Base-by-base conservation (phyloP, 2,888 invertebrate species). In the Parnassius smintheus region DNA sequence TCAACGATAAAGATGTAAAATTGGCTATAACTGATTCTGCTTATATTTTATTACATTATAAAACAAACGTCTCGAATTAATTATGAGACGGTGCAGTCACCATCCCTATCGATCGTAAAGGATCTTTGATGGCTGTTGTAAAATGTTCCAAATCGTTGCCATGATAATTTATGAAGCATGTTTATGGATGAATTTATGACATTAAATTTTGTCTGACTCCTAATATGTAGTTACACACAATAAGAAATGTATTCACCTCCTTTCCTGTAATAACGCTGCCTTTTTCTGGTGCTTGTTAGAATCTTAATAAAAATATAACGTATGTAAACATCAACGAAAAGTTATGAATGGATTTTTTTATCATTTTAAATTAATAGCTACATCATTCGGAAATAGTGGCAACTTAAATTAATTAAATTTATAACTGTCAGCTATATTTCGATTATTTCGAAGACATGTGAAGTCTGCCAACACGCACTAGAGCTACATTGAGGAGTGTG, bases 1-100 rank as follows among this genome's bases (percentile, higher is more conserved):
- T 75, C 76, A 75, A 68, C 66, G 71, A 70, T 72, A 70, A 70
- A 74, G 75, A 75, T 80, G 82, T 83, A 82, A 84, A 75, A 70
- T 83, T 73, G 77, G 76, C 72, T 70, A 77, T 70, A 72, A 75
- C 77, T 72, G 81, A 87, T 82, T 84, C 81, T 79, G 85, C 86
- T 81, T 83, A 83, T 82, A 76, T 86, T 91, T 91, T 90, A 91
- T 86, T 82, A 77, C 78, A 88, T 83, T 86, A 88, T 91, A 91
- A 91, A 91, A 88, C 90, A 91, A 90, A 90, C 85, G 88, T 88
- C 80, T 85, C 87, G 85, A 88, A 90, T 90, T 91, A 91, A 91
- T 91, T 91, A 91, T 86, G 81, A 83, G 82, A 79, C 82, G 74
- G 80, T 82, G 81, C 83, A 87, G 83, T 86, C 82, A 81, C 74